Base-by-base conservation (phyloP, 2,888 invertebrate genomes). In the Sisyra terminalis region DNA sequence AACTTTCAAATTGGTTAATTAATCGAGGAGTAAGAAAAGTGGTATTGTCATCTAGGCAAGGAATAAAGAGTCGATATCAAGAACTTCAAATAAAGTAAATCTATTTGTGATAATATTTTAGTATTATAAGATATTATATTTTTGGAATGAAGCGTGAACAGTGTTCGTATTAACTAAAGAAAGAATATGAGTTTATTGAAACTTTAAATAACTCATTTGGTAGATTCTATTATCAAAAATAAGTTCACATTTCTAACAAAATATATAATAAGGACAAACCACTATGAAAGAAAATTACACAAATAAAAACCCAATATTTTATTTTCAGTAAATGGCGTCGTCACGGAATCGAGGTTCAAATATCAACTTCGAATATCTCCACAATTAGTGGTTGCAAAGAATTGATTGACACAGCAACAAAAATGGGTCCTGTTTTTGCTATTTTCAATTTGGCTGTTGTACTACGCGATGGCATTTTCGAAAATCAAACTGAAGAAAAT, bases 371-470 rank as follows among this genome's bases (percentile, higher is more conserved):
- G 9, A 81, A 92, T 56, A 73, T 84, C 6, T 74, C 79, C 0
- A 78, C 75, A 0, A 62, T 67, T 38, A 59, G 70, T 4, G 88
- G 88, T 1, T 85, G 87, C 45, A 67, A 68, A 42, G 55, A 64
- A n/a, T 69, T 92, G 48, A 55, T 94, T 0, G 63, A 67, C 40
- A 70, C 73, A 53, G 77, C 85, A 0, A 61, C 61, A 29, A 50
- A 66, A 1, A 56, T 82, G 49, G 86, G 78, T 1, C 73, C 74
- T 2, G 73, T 93, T 10, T 81, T 80, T 16, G 90, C 81, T 14
- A 78, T 94, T 40, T 93, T 92, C 65, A 90, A 94, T 58, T 66
- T 93, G 47, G 93, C 93, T 3, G 88, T 88, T 52, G 73, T 78
- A 2, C 59, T 89, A 6, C 71, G 71, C 46, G 89, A 90, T 55